Evolutionary conservation across 1,140 invertebrate genomes (phyloP), one percentile per base, ranked within the genome.

Genomic region (Nasonia giraulti): DNA sequence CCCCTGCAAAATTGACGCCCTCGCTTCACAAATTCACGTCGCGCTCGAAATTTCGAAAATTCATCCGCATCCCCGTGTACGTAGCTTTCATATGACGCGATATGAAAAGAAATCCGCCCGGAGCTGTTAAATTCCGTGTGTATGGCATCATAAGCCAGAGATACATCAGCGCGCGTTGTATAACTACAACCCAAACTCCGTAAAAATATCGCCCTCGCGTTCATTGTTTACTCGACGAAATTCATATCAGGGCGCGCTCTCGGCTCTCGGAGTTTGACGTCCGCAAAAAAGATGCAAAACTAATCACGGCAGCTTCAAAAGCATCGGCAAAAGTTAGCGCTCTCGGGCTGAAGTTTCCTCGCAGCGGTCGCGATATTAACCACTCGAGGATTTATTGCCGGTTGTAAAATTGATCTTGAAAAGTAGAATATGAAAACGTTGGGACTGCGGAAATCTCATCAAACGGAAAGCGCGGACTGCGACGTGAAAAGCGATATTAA

Each of bases 331-430:
- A 68, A 80, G 69, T 76, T 82, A 80, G 40, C 23, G 23, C 20
- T 12, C 20, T 7, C 71, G 8, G 14, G 40, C 20, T 71, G 40
- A 83, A 83, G 74, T 68, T 78, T 71, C 66, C 62, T 23, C 62
- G 37, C 47, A n/a, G 55, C 55, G 55, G 55, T 11, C 71, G 10
- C 71, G 62, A 80, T 85, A 85, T 80, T 76, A 75, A 76, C 69
- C 83, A 85, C 83, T 85, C 71, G 77, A 85, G 71, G 55, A 85
- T 85, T 85, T 85, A 85, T 85, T 85, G 78, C 83, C n/a, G 11
- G 78, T 80, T 50, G 74, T 66, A 68, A 77, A 74, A 74, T 79
- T 79, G 76, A 84, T 79, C 83, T 76, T 80, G 78, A 80, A 80
- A 74, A 80, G 78, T 78, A 33, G 71, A 76, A 80, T 75, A 85